These are phyloP conservation scores for Myiagra hebetior DNA, from an alignment of 2,113 vertebrate species.

Conservation along the genomic window DNA sequence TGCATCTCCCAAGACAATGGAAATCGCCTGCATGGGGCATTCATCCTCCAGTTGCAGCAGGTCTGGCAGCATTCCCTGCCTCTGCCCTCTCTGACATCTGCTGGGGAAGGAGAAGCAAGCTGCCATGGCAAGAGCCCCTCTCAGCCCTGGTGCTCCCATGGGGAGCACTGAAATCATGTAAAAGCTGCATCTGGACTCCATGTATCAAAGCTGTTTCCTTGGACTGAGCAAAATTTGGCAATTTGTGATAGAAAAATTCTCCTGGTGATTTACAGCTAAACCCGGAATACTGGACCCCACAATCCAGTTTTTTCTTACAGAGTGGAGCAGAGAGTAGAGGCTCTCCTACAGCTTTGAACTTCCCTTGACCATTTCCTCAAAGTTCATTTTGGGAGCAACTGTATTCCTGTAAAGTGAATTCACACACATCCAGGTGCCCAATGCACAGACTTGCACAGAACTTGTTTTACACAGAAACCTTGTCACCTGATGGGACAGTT, in stretches of 20 bases:
- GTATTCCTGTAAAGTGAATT: neutral
- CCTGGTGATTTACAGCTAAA: neutral
- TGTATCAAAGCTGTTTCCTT: neutral
- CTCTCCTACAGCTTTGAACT: neutral
- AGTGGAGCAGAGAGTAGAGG: neutral
- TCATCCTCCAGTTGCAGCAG: neutral
- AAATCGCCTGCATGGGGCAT: accelerated
- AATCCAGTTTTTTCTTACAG: neutral
- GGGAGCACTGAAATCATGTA: neutral
- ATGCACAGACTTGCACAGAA: accelerated
- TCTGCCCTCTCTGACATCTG: neutral
- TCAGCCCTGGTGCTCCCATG: accelerated
- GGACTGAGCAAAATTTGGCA: neutral
- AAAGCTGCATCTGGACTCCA: neutral
- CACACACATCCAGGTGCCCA: neutral
- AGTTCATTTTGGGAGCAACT: neutral
- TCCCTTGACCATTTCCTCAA: neutral
- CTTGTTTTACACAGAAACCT: neutral
- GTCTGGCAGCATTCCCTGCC: neutral
- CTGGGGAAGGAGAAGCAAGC: neutral
- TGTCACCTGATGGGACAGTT: neutral
- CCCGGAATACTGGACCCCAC: neutral
- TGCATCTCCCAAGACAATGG: accelerated
- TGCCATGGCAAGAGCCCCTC: neutral
- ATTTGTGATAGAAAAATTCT: neutral